Evolutionary conservation across 1,140 invertebrate genomes (phyloP), one percentile per base, ranked within the genome.

Genomic region (Heliconius eleuchia): DNA sequence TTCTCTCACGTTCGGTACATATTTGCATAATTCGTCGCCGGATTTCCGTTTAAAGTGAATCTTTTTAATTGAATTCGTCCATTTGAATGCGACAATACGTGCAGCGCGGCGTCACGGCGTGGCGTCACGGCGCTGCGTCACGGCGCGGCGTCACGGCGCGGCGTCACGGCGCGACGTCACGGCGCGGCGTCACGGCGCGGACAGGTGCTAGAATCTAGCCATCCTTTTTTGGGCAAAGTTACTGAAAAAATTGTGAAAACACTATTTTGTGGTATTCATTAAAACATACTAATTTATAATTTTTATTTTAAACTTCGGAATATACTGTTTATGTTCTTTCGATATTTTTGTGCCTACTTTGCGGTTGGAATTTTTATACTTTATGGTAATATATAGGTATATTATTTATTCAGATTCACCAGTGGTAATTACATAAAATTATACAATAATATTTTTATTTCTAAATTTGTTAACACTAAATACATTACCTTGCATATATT

Each of bases 21-120:
- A 66, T 66, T 30, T 66, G 27, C 39, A 60, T 52, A 66, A 78
- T 71, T 30, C 34, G 57, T n/a, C 74, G 27, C 50, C 71, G 76
- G 72, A 78, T 42, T 78, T 57, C 71, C 52, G 50, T n/a, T 73
- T 39, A 60, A 57, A 73, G 37, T 78, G 76, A 50, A 73, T 78
- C 52, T 57, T 57, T 71, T 73, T 60, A 39, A 78, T 78, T 73
- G 71, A 73, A 73, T 78, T 23, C 76, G 76, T 60, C 37, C 23
- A 30, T 73, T 60, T 71, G 52, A 71, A 78, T 73, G 73, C 57
- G 60, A 66, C 60, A 66, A 16, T 66, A 66, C 13, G 60, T 23
- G 3, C 55, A 18, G 16, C 3, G 3, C 50, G 50, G 30, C 30
- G 30, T 1, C 11, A 3, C 11, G 55, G 6, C 55, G 55, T 0